These are phyloP conservation scores for Microvelia longipes DNA, from an alignment of 1,140 invertebrate genomes.

Conservation along the genomic window DNA sequence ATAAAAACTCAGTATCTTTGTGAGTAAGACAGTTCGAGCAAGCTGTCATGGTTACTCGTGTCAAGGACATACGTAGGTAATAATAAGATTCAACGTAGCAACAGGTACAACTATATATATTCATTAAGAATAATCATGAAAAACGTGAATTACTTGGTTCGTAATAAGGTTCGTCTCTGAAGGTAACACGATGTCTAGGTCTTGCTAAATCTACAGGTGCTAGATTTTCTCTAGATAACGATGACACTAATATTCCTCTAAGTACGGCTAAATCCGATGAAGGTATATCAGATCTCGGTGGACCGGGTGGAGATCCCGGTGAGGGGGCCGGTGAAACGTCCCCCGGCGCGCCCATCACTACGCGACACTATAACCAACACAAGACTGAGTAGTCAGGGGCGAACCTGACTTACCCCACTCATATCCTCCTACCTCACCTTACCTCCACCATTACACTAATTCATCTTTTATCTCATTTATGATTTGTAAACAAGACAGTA, in stretches of 20 bases:
- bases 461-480: too few species aligned
- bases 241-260: slow-evolving; percentile 41
- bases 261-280: slow-evolving; percentile 33
- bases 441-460: too few species aligned
- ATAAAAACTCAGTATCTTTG: too few species aligned
- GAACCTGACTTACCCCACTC: background rate
- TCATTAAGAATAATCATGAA: too few species aligned
- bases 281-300: slow-evolving; percentile 9
- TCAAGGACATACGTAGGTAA: too few species aligned
- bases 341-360: slow-evolving; percentile 12
- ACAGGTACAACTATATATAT: too few species aligned
- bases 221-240: slow-evolving; percentile 41
- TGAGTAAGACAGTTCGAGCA: too few species aligned
- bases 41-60: too few species aligned
- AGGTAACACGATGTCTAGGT: slow-evolving; percentile 14
- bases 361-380: background rate
- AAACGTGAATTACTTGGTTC: background rate
- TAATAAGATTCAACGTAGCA: too few species aligned
- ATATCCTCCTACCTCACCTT: background rate
- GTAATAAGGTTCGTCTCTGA: slow-evolving; percentile 11
- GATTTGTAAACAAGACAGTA: too few species aligned
- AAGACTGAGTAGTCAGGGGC: background rate
- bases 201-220: slow-evolving; percentile 24
- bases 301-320: slow-evolving; percentile 7
- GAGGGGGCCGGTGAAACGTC: background rate